Conservation (phyloP, 2,797 vertebrate genomes). For the Diplodus sargus region DNA sequence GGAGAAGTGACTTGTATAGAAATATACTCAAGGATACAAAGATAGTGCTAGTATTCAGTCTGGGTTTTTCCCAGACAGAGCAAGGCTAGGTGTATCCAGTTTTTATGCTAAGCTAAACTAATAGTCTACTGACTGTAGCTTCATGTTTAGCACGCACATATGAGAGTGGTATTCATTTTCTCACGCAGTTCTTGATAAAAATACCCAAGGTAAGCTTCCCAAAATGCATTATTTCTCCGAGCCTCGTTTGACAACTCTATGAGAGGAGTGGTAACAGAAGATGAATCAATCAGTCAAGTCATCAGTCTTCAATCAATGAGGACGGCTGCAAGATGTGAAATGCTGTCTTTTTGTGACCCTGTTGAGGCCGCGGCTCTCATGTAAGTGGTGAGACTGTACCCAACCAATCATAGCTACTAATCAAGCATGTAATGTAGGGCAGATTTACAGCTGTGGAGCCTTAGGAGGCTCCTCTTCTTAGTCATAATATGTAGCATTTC, state of each 20-base stretch:
- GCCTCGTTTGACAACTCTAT: not conserved
- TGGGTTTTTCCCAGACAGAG: not conserved
- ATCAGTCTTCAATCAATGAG: not conserved
- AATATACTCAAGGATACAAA: not conserved
- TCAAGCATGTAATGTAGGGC: slow-evolving; percentile 2
- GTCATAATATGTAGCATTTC: not conserved
- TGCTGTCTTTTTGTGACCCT: not conserved
- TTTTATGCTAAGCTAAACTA: not conserved
- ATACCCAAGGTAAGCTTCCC: not conserved
- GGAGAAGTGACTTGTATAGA: not conserved
- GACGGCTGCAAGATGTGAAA: no score
- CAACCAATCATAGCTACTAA: not conserved
- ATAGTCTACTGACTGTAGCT: not conserved
- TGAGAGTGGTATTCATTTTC: not conserved
- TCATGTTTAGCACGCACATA: not conserved
- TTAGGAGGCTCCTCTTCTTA: not conserved
- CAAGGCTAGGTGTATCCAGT: not conserved
- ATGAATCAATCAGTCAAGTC: not conserved
- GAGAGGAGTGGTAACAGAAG: not conserved
- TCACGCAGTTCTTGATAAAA: not conserved
- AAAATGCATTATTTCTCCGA: not conserved
- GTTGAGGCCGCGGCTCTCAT: not conserved
- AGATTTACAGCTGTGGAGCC: slow-evolving; percentile 17
- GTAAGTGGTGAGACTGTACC: not conserved
- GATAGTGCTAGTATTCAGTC: not conserved